Base-by-base conservation (phyloP, 2,113 vertebrate genomes). In the Ciconia boyciana region DNA sequence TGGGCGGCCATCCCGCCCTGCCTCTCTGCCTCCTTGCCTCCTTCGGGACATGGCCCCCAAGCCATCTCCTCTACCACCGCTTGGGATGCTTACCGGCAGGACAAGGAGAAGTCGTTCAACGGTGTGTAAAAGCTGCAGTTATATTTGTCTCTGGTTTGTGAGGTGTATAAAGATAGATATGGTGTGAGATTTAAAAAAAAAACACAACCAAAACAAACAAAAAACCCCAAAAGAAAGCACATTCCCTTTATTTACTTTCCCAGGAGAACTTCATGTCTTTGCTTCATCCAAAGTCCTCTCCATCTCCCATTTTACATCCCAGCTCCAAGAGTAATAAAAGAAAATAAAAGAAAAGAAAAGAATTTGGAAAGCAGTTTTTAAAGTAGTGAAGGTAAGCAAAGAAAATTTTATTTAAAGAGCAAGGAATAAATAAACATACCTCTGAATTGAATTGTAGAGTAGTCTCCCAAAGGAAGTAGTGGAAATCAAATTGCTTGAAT, bases 401-500 rank as follows among this genome's bases (percentile, higher is more conserved):
- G 21, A 58, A 54, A 48, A 76, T 72, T 71, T 96, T 89, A 66
- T 89, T 90, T 90, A 22, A 61, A 89, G 32, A 76, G 6, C 17
- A 76, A 81, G 9, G 49, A 84, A 72, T 83, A 90, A 94, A 92
- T 54, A 93, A 90, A 52, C 12, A 41, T 79, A 78, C 31, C 43
- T 83, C 58, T 95, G 89, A 83, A 94, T 1, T 80, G 18, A 58
- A 60, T 14, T 96, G n/a, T 44, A 79, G 70, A 89, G 29, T 74
- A 91, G n/a, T 60, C 4, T 94, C 91, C 87, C 87, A 65, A 62
- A 93, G 83, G 92, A 92, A 96, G 79, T 17, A 83, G 16, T 51
- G 49, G 60, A 90, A 94, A 94, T 79, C 71, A 91, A 90, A 87
- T 90, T 90, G 39, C 70, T 69, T 96, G 39, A 96, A 93, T 96